Percentiles rank a stretch among this genome's conserved stretches.
These are phyloP conservation scores for Psilanteris sp. DNA, from an alignment of 1,140 invertebrate species.

Conservation along the genomic window DNA sequence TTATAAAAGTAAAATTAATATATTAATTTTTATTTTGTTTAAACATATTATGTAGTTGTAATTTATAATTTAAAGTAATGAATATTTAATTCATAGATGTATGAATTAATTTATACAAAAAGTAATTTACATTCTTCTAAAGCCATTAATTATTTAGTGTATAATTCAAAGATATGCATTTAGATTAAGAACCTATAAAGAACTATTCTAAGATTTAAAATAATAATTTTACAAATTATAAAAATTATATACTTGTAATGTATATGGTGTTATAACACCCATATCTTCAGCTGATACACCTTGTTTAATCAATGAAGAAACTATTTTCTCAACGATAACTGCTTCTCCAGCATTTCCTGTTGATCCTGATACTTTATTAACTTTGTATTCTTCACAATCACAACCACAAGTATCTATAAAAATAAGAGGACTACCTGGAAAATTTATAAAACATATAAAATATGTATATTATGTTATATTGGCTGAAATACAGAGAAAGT, in stretches of 20 bases:
- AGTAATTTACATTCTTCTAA: no score
- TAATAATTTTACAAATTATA: constrained; percentile 1
- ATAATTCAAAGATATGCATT: no score
- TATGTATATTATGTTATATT: background rate
- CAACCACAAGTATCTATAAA: constrained; percentile 83
- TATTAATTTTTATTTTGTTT: no score
- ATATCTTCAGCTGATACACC: constrained; percentile 80
- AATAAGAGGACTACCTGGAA: constrained; percentile 66
- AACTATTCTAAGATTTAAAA: no score
- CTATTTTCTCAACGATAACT: constrained; percentile 79
- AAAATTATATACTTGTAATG: constrained; percentile 78
- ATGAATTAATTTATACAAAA: no score
- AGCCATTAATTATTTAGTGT: no score
- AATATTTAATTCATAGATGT: no score
- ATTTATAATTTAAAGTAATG: no score
- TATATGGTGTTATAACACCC: constrained; percentile 83
- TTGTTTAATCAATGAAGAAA: constrained; percentile 76
- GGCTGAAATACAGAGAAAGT: no score
- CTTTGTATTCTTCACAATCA: constrained; percentile 78
- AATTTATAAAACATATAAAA: constrained; percentile 4
- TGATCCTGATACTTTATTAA: constrained; percentile 75
- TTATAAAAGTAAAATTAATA: no score
- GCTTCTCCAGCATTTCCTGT: constrained; percentile 83
- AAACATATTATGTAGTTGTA: no score
- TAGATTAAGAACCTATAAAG: no score